Conservation (phyloP, 64 coral and sea anemone species). For the Montipora capricornis region DNA sequence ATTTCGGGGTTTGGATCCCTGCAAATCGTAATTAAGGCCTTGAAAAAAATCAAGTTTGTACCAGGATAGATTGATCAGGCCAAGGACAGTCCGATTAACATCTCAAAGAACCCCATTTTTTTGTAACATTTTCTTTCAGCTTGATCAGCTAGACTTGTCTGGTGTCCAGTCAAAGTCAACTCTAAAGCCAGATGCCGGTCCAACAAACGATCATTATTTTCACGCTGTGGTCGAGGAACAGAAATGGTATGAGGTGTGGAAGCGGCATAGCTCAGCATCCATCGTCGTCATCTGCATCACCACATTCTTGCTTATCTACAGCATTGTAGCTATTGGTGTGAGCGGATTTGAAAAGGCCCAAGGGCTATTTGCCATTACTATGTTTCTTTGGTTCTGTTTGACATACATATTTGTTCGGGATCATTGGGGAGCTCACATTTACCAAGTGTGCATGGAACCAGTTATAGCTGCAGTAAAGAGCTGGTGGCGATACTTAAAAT, state of each 20-base stretch:
- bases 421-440: constrained; percentile 74
- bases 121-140: constrained; percentile 15
- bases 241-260: constrained; percentile 61
- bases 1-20: too few relatives aligned
- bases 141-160: constrained; percentile 88
- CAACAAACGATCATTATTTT: not conserved
- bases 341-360: constrained; percentile 89
- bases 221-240: constrained; percentile 59
- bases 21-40: too few relatives aligned
- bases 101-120: too few relatives aligned
- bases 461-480: constrained; percentile 23
- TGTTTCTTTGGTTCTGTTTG: constrained; percentile 83
- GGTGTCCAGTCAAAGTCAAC: constrained; percentile 48
- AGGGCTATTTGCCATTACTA: constrained; percentile 73
- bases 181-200: constrained; percentile 17
- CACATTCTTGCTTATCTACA: constrained; percentile 54
- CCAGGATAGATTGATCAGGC: too few relatives aligned
- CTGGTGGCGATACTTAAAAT: constrained; percentile 81
- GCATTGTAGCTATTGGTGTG: constrained; percentile 72
- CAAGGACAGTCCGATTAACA: too few relatives aligned
- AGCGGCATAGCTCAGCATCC: constrained; percentile 49
- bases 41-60: too few relatives aligned
- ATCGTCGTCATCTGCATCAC: constrained; percentile 52
- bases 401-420: constrained; percentile 78
- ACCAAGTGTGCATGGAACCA: constrained; percentile 63